These are phyloP conservation scores for Drosophila merina DNA, from an alignment of 2,888 invertebrate species.

Conservation along the genomic window DNA sequence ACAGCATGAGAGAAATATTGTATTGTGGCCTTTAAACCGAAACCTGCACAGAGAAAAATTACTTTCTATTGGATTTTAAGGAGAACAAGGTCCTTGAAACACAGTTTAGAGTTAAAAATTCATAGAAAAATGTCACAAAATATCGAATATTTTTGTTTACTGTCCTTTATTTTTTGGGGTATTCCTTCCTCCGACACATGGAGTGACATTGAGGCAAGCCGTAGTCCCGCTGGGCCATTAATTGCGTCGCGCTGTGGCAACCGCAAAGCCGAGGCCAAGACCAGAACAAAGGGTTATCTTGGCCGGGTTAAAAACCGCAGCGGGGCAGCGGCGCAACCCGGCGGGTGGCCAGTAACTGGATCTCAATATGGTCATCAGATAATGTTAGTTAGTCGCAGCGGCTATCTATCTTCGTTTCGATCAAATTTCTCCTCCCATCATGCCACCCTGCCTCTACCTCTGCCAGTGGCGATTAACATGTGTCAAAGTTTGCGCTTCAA, in stretches of 20 bases:
- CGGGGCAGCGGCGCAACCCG: background rate
- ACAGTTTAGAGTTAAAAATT: background rate
- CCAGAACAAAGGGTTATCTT: constrained; percentile 59
- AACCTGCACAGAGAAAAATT: background rate
- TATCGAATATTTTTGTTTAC: background rate
- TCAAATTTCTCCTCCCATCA: constrained; percentile 15
- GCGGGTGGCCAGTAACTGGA: constrained; percentile 28
- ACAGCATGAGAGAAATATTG: constrained; percentile 29
- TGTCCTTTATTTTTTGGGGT: background rate
- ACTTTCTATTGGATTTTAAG: too few species aligned
- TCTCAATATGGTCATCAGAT: constrained; percentile 41
- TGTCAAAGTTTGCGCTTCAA: constrained; percentile 77
- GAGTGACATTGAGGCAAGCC: constrained; percentile 4
- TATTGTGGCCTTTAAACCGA: constrained; percentile 10
- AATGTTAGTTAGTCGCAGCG: constrained; percentile 36
- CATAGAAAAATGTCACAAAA: background rate
- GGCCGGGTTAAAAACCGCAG: constrained; percentile 30
- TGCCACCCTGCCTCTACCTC: background rate
- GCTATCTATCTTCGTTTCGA: constrained; percentile 21
- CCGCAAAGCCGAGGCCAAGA: constrained; percentile 42
- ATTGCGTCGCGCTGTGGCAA: constrained; percentile 48
- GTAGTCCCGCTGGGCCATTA: constrained; percentile 37
- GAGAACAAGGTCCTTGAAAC: too few species aligned
- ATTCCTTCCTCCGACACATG: background rate
- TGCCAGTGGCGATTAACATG: constrained; percentile 52